phyloP scores from a whole-genome alignment of 2,888 invertebrate genomes.

The Macrosoma leucophasiata region DNA sequence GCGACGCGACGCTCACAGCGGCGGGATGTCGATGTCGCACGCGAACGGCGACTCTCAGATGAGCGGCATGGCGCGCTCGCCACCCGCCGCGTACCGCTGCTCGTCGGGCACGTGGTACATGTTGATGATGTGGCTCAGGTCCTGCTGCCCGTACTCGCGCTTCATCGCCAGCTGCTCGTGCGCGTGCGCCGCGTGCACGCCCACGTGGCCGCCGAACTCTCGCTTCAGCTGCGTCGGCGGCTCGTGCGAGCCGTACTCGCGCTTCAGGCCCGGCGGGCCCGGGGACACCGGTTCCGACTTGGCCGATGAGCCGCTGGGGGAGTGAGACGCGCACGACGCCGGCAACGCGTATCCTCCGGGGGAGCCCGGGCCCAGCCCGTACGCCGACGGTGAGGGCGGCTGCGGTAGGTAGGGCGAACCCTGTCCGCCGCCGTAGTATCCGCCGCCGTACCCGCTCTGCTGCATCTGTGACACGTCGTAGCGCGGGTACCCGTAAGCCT shows the following conservation, averaged over 20 bases:
- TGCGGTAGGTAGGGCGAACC: conserved; percentile 86
- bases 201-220: conserved; percentile 68
- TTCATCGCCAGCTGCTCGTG: conserved; percentile 76
- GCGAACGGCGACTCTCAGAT: conserved; percentile 80
- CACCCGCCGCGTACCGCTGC: conserved; percentile 75
- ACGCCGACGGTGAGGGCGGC: conserved; percentile 82
- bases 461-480: conserved; percentile 95
- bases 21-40: conserved; percentile 78
- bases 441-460: conserved; percentile 80
- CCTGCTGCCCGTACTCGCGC: conserved; percentile 81
- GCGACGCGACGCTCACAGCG: conserved; percentile 75
- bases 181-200: conserved; percentile 51
- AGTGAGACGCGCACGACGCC: conserved; percentile 84
- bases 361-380: conserved; percentile 77
- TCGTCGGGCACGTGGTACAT: conserved; percentile 81
- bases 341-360: conserved; percentile 78
- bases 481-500: conserved; percentile 88
- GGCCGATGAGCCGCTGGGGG: conserved; percentile 91
- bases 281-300: conserved; percentile 93
- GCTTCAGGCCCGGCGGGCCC: conserved; percentile 77
- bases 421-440: conserved; percentile 82
- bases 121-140: conserved; percentile 79
- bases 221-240: conserved; percentile 70
- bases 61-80: conserved; percentile 79
- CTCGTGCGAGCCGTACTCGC: conserved; percentile 71